These are phyloP conservation scores for Caranx melampygus DNA, from an alignment of 2,113 vertebrate species.

Conservation along the genomic window DNA sequence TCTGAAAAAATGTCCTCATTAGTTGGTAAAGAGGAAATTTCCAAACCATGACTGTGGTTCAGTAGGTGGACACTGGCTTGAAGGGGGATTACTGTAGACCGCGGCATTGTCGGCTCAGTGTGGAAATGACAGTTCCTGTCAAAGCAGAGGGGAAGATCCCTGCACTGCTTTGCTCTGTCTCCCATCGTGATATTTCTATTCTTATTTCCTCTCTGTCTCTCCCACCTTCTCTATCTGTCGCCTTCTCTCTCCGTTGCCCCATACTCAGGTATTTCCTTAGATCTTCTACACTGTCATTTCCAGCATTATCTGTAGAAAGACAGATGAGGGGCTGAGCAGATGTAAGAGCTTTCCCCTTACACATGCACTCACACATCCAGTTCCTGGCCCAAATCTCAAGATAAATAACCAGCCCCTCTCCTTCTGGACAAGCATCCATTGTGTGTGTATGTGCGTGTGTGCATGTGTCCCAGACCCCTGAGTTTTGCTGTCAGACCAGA, in stretches of 20 bases:
- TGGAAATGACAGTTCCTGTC: conserved; percentile 26
- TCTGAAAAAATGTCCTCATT: conserved; percentile 6
- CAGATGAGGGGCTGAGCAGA: conserved; percentile 55
- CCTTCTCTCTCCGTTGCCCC: conserved; percentile 6
- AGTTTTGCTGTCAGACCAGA: conserved; percentile 57
- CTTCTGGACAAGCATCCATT: conserved; percentile 39
- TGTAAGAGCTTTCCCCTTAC: conserved; percentile 48
- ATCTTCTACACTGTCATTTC: conserved; percentile 54
- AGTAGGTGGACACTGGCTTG: conserved; percentile 4
- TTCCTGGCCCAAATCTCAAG: conserved; percentile 48
- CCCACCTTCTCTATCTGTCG: conserved; percentile 10
- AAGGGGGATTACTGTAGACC: conserved; percentile 9
- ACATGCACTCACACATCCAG: conserved; percentile 25
- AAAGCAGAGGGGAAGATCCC: conserved; percentile 7
- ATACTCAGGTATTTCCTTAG: conserved; percentile 43
- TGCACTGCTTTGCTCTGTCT: conserved; percentile 21
- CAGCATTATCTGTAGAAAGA: conserved; percentile 58
- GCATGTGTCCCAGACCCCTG: conserved; percentile 31
- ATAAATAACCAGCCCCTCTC: conserved; percentile 45
- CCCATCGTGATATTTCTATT: conserved; percentile 33
- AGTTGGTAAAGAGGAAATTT: conserved; percentile 14
- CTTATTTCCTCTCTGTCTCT: background rate
- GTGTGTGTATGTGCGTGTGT: conserved; percentile 25
- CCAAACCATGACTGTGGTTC: conserved; percentile 18
- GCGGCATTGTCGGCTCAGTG: conserved; percentile 8